phyloP scores from a whole-genome alignment of 2,888 invertebrate genomes.

The Taenaris catops region DNA sequence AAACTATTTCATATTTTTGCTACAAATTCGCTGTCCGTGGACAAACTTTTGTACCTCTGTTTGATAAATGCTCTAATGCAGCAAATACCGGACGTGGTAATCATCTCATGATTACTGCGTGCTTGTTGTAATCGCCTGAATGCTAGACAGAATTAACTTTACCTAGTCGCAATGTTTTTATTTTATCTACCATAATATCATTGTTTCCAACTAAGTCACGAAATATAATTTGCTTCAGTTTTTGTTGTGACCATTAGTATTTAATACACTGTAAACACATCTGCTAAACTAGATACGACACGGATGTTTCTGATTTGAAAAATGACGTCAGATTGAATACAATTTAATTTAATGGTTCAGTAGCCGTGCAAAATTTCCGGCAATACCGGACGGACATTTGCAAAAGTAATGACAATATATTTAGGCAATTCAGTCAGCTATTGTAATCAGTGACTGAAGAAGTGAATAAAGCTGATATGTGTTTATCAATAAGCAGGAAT shows the following conservation, averaged over 20 bases:
- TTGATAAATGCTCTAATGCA: constrained; percentile 54
- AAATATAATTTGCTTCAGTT: constrained; percentile 20
- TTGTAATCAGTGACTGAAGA: no score
- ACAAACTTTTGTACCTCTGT: constrained; percentile 40
- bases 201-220: constrained; percentile 33
- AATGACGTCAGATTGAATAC: constrained; percentile 20
- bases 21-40: constrained; percentile 1
- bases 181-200: constrained; percentile 32
- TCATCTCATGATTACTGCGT: constrained; percentile 65
- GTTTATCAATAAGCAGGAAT: no score
- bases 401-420: constrained; percentile 1
- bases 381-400: constrained; percentile 5
- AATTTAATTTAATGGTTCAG: constrained; percentile 51
- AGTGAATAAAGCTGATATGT: no score
- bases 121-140: constrained; percentile 56
- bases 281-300: constrained; percentile 23
- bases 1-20: no score
- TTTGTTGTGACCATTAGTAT: constrained; percentile 8
- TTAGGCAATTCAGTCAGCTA: no score
- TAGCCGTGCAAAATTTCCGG: constrained; percentile 26
- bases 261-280: constrained; percentile 9
- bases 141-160: constrained; percentile 53
- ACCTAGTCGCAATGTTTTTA: constrained; percentile 50
- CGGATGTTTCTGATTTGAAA: constrained; percentile 27
- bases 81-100: constrained; percentile 61